Percentiles rank a stretch among this genome's conserved stretches.
Conservation (phyloP, 2,797 vertebrate genomes). For the Garrulus glandarius region DNA sequence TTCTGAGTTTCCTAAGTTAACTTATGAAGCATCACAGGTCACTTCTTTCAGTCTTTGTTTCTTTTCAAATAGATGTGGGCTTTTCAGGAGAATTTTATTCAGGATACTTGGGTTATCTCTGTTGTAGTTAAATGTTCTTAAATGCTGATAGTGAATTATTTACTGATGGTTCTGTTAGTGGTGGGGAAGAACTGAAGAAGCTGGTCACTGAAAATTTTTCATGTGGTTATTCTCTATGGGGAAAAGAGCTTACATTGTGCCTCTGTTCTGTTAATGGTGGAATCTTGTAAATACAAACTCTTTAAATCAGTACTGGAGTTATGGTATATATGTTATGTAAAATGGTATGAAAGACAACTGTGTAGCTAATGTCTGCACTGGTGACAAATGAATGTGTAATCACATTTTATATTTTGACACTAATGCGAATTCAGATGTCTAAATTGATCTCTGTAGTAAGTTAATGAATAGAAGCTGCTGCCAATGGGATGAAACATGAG, state of each 20-base stretch:
- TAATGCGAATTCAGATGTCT: neutral
- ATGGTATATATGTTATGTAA: neutral
- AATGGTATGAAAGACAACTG: neutral
- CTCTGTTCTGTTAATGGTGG: neutral
- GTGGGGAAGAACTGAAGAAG: neutral
- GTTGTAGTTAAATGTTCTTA: neutral
- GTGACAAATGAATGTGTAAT: neutral
- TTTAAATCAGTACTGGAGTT: neutral
- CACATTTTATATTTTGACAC: neutral
- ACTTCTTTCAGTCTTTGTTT: neutral
- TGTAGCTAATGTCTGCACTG: neutral
- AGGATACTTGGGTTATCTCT: neutral
- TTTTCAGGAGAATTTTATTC: neutral
- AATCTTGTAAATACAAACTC: neutral
- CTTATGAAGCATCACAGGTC: neutral
- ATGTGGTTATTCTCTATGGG: neutral
- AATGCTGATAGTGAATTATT: neutral
- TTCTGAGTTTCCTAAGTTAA: neutral
- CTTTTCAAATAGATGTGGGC: neutral
- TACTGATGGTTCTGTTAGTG: neutral
- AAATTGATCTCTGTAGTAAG: neutral
- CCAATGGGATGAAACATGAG: neutral
- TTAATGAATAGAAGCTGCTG: conserved; percentile 7
- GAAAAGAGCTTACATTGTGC: fast-evolving
- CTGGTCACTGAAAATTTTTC: neutral